Base-by-base conservation (phyloP, 2,888 invertebrate species). In the Oscheius sp. region DNA sequence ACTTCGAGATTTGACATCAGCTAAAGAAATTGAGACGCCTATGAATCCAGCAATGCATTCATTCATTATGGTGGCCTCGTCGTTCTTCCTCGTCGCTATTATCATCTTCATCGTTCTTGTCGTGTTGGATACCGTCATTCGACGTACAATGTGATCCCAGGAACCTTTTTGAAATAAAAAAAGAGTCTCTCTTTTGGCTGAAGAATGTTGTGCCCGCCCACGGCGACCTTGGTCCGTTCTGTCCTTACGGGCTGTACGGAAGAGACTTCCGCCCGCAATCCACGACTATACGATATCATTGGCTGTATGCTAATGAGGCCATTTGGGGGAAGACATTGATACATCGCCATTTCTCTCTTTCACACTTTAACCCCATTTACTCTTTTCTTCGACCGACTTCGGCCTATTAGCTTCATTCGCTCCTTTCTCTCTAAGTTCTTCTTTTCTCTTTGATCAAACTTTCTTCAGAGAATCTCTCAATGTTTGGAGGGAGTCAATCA, bases 261-360 rank as follows among this genome's bases (percentile, higher is more conserved):
- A n/a, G n/a, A n/a, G n/a, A 55, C 34, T 55, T 55, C 55, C 55
- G 55, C 37, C 55, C 20, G 33, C 55, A n/a, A 42, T 55, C 37
- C 33, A n/a, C 15, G 20, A 55, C 55, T 55, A 33, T 55, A 55
- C 55, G 55, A 55, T 55, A 55, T 55, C 55, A 34, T 25, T n/a
- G 25, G 23, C 48, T 48, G n/a, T n/a, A 55, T 55, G 55, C 55
- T 55, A 55, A 55, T 55, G 55, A 55, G 55, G 55, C 55, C 55
- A 55, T 55, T 55, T 42, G 15, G 42, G 1, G 34, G 33, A 8
- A 23, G 55, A 55, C 20, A 55, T 55, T 55, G 8, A 34, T n/a
- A 55, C 37, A 55, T 34, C 48, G 52, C n/a, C 46, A 23, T 46
- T 25, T 12, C n/a, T 63, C 63, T 20, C 34, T 34, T 55, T 55